These are phyloP conservation scores for Chascanopsetta lugubris DNA, from an alignment of 2,113 vertebrate species.

Conservation along the genomic window DNA sequence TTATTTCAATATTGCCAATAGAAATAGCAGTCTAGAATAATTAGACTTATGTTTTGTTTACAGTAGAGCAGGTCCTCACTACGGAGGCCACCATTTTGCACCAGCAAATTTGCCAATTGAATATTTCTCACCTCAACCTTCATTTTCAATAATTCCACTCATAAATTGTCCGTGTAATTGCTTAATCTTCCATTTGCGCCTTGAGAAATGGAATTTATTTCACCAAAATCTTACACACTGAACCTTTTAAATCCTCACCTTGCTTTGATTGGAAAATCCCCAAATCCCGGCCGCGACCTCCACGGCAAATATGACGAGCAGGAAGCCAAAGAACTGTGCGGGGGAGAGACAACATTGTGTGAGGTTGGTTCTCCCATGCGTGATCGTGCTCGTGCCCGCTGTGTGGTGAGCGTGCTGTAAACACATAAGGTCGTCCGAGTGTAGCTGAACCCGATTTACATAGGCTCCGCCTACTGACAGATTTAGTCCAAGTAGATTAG, in stretches of 20 bases:
- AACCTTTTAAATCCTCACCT: constrained; percentile 81
- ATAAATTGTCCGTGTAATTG: too few relatives aligned
- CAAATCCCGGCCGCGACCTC: constrained; percentile 95
- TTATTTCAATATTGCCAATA: too few relatives aligned
- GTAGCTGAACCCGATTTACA: constrained; percentile 43
- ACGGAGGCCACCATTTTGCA: too few relatives aligned
- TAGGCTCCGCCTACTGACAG: constrained; percentile 50
- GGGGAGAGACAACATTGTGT: constrained; percentile 23
- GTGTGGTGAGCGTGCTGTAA: not conserved
- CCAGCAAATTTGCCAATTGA: too few relatives aligned
- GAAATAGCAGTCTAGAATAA: too few relatives aligned
- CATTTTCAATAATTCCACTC: too few relatives aligned
- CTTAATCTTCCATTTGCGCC: too few relatives aligned
- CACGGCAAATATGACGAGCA: constrained; percentile 93
- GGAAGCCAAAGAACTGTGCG: constrained; percentile 92
- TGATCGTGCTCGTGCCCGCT: not conserved
- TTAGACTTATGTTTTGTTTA: too few relatives aligned
- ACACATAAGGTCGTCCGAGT: constrained; percentile 57
- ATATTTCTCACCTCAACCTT: too few relatives aligned
- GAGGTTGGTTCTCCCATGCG: not conserved
- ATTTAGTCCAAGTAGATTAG: constrained; percentile 70
- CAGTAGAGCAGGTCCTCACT: too few relatives aligned
- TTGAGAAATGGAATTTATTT: too few relatives aligned
- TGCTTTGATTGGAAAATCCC: constrained; percentile 93
- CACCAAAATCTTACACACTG: too few relatives aligned